Evolutionary conservation across 2,888 invertebrate genomes (phyloP).

Genomic region (Muschampia plurimacula): DNA sequence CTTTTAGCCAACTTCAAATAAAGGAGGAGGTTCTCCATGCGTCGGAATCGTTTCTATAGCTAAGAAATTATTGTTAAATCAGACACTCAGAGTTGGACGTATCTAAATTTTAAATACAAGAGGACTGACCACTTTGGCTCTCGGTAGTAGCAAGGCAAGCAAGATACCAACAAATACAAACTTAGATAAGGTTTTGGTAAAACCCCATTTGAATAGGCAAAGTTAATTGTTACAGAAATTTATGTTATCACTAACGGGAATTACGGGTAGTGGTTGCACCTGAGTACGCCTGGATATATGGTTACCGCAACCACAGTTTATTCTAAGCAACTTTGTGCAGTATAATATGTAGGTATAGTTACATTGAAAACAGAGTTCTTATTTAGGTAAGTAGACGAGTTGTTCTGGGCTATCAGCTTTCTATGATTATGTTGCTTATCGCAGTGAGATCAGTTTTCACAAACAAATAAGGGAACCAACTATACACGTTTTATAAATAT

Average conservation of each 20-base stretch:
- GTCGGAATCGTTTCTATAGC: too few relatives aligned
- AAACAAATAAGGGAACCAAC: slow-evolving; percentile 30
- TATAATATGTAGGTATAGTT: slow-evolving; percentile 1
- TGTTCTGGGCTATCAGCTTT: slow-evolving; percentile 35
- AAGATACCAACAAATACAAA: neutral
- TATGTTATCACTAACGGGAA: slow-evolving; percentile 33
- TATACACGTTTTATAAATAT: slow-evolving; percentile 4
- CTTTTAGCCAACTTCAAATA: too few relatives aligned
- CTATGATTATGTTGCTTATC: slow-evolving; percentile 13
- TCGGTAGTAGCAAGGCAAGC: too few relatives aligned
- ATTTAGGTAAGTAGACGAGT: slow-evolving; percentile 25
- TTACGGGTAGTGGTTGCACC: slow-evolving; percentile 35
- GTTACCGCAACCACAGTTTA: slow-evolving; percentile 37
- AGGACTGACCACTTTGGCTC: too few relatives aligned
- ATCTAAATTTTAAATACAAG: too few relatives aligned
- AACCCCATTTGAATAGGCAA: neutral
- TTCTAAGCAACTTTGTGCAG: slow-evolving; percentile 21
- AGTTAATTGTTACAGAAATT: slow-evolving; percentile 35
- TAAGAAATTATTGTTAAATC: too few relatives aligned
- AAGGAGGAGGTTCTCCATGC: too few relatives aligned
- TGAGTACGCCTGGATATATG: slow-evolving; percentile 37
- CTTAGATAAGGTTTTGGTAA: neutral
- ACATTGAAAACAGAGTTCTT: slow-evolving; percentile 24
- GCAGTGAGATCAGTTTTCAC: slow-evolving; percentile 33
- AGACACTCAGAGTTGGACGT: too few relatives aligned